Evolutionary conservation across 1,140 invertebrate genomes (phyloP), one percentile per base, ranked within the genome.

Genomic region (Cotesia vestalis): DNA sequence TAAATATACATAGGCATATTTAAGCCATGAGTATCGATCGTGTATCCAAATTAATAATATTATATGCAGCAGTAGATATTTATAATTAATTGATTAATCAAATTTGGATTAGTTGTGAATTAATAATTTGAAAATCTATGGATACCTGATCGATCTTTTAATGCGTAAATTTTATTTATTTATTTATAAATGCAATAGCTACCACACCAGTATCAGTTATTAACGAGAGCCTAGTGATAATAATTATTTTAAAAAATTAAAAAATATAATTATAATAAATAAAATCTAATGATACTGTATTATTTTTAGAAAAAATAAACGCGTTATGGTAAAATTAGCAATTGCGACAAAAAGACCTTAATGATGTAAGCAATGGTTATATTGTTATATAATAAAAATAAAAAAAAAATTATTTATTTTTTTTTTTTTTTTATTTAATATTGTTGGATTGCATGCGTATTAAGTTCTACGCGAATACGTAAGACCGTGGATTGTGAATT

Each of bases 401-500:
- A 14, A 14, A 9, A 36, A 64, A 27, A 52, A 55, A 51, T 62
- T 46, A 36, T 17, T 36, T 17, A 17, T 17, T 36, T 51, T 14
- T 14, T 17, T 36, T 51, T 14, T 14, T 17, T 63, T 51, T 66
- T 52, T 52, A 20, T 27, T 66, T 52, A 34, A 20, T 66, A 9
- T 17, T 34, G 6, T 35, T 68, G 9, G 14, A 57, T 35, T 59
- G 53, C 71, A 72, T 72, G 71, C 71, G 64, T 57, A 67, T 72
- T 72, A 72, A 72, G 59, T 38, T 60, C 63, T 46, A 67, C 71
- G 64, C 71, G 71, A 71, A 14, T 72, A 67, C 64, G 64, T 72
- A 72, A 72, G 71, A 53, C 40, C 63, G 71, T 72, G 71, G 71
- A 72, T 72, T 72, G 71, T 72, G 71, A 72, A 68, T 68, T 59